Evolutionary conservation across 2,113 vertebrate genomes (phyloP).

Genomic region (Albula goreensis): DNA sequence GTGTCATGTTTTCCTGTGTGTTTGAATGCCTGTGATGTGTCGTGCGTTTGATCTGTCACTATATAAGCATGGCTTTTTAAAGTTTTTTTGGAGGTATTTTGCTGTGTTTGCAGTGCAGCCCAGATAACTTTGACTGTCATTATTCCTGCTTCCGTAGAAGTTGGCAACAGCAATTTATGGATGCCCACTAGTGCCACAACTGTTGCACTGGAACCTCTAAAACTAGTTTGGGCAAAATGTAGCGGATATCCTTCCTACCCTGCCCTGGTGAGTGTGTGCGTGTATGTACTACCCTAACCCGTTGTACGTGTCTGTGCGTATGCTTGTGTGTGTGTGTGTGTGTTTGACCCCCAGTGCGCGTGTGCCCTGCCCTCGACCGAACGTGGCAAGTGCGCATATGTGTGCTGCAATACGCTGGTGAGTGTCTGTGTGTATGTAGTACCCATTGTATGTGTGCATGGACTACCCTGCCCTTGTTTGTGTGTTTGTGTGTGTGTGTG

Average conservation of each 20-base stretch:
- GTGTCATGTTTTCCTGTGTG: neutral
- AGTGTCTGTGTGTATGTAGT: neutral
- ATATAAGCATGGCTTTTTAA: slow-evolving; percentile 49
- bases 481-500: neutral
- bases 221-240: slow-evolving; percentile 99
- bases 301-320: neutral
- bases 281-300: neutral
- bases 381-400: too few relatives aligned
- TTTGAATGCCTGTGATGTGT: slow-evolving; percentile 32
- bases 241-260: slow-evolving; percentile 98
- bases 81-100: slow-evolving; percentile 45
- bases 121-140: slow-evolving; percentile 62
- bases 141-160: slow-evolving; percentile 79
- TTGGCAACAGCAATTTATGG: slow-evolving; percentile 96
- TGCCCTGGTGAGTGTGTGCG: slow-evolving; percentile 85
- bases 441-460: neutral
- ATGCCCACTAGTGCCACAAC: slow-evolving; percentile 88
- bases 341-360: neutral
- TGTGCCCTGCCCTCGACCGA: too few relatives aligned
- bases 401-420: too few relatives aligned
- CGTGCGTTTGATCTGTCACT: slow-evolving; percentile 23
- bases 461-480: too few relatives aligned
- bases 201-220: slow-evolving; percentile 91
- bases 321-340: neutral
- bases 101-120: slow-evolving; percentile 49